Evolutionary conservation across 2,113 vertebrate species (phyloP), one percentile per base, ranked within the genome.

Genomic region (Daboia siamensis): DNA sequence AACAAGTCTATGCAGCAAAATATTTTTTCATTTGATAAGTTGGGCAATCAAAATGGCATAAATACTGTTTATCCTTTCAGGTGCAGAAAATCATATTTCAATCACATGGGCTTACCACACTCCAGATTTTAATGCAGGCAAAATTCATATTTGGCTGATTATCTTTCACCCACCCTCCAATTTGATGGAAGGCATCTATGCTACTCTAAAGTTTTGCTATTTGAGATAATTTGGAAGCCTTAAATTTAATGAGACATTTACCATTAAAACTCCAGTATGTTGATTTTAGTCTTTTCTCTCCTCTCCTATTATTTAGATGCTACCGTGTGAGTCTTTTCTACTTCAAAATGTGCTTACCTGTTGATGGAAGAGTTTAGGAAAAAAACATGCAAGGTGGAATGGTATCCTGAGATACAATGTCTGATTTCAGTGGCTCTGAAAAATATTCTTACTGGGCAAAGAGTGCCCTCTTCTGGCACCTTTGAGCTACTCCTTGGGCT

Each of bases 241-340:
- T 93, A 51, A 56, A 90, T 74, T 57, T 92, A 93, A 93, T 87
- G 29, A 92, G 93, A 93, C 24, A 86, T 93, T 44, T 0, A 33
- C 94, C 94, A 85, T 89, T 59, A 80, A 39, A 39, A 39, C 85
- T 94, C 55, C 64, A 4, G 39, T 54, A 88, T 57, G 90, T 93
- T 97, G 90, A 97, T 93, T 2, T n/a, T 93, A 44, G 84, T 9
- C 20, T 97, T 93, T 96, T 95, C 61, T 26, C 11, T 54, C 10
- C 7, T 64, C 56, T 11, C 48, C 74, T 39, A 46, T 26, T 57
- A 26, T 94, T 90, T 94, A 98, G 97, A 94, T 95, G 95, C 96
- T 64, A 92, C 96, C 1, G 96, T 96, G 56, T 98, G 97, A 98
- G 2, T 51, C 61, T 74, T 20, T n/a, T 90, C 24, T 24, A 64